These are phyloP conservation scores for Drosophila flavopinicola DNA, from an alignment of 2,888 invertebrate genomes.

Conservation along the genomic window DNA sequence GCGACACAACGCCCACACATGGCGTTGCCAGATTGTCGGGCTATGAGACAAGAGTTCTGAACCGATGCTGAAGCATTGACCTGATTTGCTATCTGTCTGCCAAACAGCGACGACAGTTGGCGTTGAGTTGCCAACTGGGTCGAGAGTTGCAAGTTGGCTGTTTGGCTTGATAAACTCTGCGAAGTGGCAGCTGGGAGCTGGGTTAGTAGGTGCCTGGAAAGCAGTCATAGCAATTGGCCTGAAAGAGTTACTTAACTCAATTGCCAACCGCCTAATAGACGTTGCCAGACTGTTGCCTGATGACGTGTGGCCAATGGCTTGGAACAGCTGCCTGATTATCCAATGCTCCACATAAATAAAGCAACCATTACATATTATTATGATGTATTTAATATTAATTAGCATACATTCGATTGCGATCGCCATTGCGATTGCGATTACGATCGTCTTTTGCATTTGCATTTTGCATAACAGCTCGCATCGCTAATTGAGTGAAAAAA, in stretches of 20 bases:
- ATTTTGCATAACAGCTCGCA: slow-evolving; percentile 34
- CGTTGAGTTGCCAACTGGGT: slow-evolving; percentile 57
- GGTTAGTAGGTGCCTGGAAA: slow-evolving; percentile 24
- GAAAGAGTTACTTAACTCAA: slow-evolving; percentile 19
- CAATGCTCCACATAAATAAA: slow-evolving; percentile 15
- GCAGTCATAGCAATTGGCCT: background rate
- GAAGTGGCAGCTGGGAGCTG: slow-evolving; percentile 16
- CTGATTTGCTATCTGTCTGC: slow-evolving; percentile 46
- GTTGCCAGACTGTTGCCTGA: slow-evolving; percentile 20
- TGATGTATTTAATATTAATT: slow-evolving; percentile 27
- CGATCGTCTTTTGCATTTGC: background rate
- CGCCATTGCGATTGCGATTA: too few species aligned
- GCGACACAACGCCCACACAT: slow-evolving; percentile 31
- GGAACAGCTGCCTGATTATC: slow-evolving; percentile 34
- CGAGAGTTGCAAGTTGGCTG: slow-evolving; percentile 27
- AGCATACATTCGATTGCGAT: slow-evolving; percentile 17
- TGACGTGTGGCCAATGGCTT: slow-evolving; percentile 34
- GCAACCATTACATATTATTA: slow-evolving; percentile 23
- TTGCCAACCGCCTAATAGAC: slow-evolving; percentile 8
- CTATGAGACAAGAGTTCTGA: slow-evolving; percentile 34
- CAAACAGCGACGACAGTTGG: slow-evolving; percentile 50
- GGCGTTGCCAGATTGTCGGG: slow-evolving; percentile 19
- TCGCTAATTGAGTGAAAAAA: slow-evolving; percentile 29
- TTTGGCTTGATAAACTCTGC: background rate
- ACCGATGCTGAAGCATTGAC: slow-evolving; percentile 61